Evolutionary conservation across 2,888 invertebrate species (phyloP), one percentile per base, ranked within the genome.

Genomic region (Mythimna ferrago): DNA sequence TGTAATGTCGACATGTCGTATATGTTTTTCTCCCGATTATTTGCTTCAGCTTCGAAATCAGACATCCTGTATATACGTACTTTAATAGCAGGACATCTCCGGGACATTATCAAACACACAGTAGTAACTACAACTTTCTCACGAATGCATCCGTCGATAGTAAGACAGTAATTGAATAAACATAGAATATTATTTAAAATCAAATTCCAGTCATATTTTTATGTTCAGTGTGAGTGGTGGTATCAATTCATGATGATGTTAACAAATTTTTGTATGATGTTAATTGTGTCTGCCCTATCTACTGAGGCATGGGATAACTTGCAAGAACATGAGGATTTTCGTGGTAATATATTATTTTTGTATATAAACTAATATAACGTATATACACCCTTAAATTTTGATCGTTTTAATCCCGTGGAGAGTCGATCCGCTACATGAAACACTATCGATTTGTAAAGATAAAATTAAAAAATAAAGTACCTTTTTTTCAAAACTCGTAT

Each of bases 51-150:
- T 53, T 21, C 19, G 19, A 14, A 35, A n/a, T 48, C 9, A 38
- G 7, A 38, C 78, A n/a, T 2, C 57, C 71, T 78, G 1, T 76
- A 71, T 1, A 6, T 38, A 26, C 16, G 6, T 26, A 11, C 6
- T 48, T 14, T 53, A 38, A 32, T 19, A 35, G 21, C n/a, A 14
- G 16, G 41, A 10, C 1, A 35, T 5, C 0, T 38, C n/a, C 7
- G 11, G 11, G 6, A 26, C 6, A 78, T 26, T 70, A 41, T 32
- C 11, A 7, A 48, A 2, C 14, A 9, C 0, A 21, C 41, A 26
- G 21, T 48, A 11, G 9, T 32, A 32, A 58, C 6, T 21, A 66
- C 2, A 80, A 54, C 38, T 62, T 80, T 77, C 73, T 48, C 80
- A 80, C 32, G 53, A 10, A 14, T 9, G 1, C 58, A 48, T 79